Evolutionary conservation across 2,113 vertebrate genomes (phyloP).

Genomic region (Odocoileus hemionus): DNA sequence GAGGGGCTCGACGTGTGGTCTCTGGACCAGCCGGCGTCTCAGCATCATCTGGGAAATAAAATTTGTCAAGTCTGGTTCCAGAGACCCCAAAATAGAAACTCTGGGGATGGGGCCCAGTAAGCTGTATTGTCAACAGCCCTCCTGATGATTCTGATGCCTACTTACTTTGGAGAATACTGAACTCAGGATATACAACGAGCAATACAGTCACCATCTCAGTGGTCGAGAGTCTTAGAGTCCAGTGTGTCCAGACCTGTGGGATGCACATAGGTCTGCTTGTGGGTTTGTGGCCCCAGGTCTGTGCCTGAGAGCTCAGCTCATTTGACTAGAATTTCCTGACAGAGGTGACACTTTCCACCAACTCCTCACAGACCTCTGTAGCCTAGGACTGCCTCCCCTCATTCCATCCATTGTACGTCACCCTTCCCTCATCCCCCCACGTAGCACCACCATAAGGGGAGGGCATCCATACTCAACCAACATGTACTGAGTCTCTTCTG

Average conservation of each 20-base stretch:
- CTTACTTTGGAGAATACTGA: background rate
- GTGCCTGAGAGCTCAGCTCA: background rate
- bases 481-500: background rate
- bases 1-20: background rate
- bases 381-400: background rate
- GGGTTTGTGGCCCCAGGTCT: background rate
- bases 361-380: background rate
- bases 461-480: background rate
- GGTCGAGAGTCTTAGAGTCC: background rate
- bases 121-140: background rate
- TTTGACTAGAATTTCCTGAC: background rate
- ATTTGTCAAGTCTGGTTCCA: background rate
- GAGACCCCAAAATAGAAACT: background rate
- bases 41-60: background rate
- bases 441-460: background rate
- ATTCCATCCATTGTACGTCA: no score
- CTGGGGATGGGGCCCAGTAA: background rate
- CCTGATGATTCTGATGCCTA: background rate
- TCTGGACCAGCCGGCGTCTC: background rate
- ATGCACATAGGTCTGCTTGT: fast-evolving
- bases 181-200: background rate
- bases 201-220: background rate
- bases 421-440: background rate
- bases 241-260: background rate
- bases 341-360: background rate